Evolutionary conservation across 2,888 invertebrate genomes (phyloP).

Genomic region (Drosophila siamana): DNA sequence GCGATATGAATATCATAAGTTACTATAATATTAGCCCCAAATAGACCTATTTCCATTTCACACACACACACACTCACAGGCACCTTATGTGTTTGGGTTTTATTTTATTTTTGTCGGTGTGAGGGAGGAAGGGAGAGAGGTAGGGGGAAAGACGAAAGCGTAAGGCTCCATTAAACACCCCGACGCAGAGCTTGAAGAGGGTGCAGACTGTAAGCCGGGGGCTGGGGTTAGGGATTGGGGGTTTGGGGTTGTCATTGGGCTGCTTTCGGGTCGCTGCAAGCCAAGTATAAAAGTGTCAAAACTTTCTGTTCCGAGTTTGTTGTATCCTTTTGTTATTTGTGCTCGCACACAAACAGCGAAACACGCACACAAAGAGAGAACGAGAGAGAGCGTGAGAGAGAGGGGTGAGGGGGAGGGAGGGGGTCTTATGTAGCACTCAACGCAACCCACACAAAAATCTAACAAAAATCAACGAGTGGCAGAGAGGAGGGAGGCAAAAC

Average conservation of each 20-base stretch:
- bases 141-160: conserved; percentile 44
- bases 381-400: too few relatives aligned
- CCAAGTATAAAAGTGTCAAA: conserved; percentile 80
- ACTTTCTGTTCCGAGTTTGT: conserved; percentile 73
- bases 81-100: background rate
- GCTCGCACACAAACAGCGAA: conserved; percentile 20
- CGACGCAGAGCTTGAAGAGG: conserved; percentile 31
- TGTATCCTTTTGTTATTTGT: conserved; percentile 75
- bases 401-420: too few relatives aligned
- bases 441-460: conserved; percentile 38
- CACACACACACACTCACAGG: conserved; percentile 15
- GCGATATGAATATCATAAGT: conserved; percentile 74
- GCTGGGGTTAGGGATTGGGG: conserved; percentile 3
- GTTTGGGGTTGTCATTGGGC: conserved; percentile 38
- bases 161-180: conserved; percentile 74
- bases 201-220: background rate
- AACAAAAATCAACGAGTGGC: conserved; percentile 50
- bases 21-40: conserved; percentile 77
- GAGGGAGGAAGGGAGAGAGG: conserved; percentile 46
- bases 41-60: conserved; percentile 69
- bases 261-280: conserved; percentile 71
- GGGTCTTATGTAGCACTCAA: conserved; percentile 41
- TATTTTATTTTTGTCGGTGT: conserved; percentile 38
- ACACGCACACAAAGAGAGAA: conserved; percentile 23
- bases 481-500: conserved; percentile 17